Evolutionary conservation across 1,140 invertebrate genomes (phyloP).

Genomic region (Leptinotarsa lineolata): DNA sequence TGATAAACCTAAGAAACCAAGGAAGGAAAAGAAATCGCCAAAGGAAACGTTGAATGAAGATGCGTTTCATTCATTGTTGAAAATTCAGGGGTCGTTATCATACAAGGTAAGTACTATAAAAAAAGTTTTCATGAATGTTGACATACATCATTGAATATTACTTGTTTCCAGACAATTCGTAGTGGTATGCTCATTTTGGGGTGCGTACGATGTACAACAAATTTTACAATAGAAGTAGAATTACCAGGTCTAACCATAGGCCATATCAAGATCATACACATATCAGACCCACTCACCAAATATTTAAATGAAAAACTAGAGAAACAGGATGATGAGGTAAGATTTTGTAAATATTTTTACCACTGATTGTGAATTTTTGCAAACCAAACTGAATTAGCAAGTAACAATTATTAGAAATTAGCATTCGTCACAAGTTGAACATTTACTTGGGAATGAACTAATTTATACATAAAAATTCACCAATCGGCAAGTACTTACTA

Average conservation of each 20-base stretch:
- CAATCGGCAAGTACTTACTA: too few species aligned
- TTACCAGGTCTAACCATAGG: constrained; percentile 64
- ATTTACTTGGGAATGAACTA: too few species aligned
- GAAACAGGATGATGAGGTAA: constrained; percentile 56
- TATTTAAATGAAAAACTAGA: constrained; percentile 60
- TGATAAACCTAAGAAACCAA: constrained; percentile 56
- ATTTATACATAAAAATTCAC: too few species aligned
- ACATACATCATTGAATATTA: constrained; percentile 1
- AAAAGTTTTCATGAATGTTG: neutral
- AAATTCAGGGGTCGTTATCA: constrained; percentile 54
- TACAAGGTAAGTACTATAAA: constrained; percentile 53
- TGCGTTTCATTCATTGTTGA: constrained; percentile 56
- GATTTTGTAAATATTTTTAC: too few species aligned
- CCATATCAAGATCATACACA: constrained; percentile 62
- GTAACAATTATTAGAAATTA: too few species aligned
- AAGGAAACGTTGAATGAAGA: constrained; percentile 37
- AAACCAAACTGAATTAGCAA: too few species aligned
- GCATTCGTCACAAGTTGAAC: too few species aligned
- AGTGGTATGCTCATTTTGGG: constrained; percentile 64
- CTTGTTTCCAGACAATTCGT: constrained; percentile 57
- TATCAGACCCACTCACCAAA: constrained; percentile 66
- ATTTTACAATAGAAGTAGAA: constrained; percentile 62
- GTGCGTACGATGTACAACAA: constrained; percentile 58
- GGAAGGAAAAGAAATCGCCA: constrained; percentile 55
- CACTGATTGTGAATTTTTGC: too few species aligned